Evolutionary conservation across 1,140 invertebrate genomes (phyloP).

Genomic region (Diorhabda carinulata): DNA sequence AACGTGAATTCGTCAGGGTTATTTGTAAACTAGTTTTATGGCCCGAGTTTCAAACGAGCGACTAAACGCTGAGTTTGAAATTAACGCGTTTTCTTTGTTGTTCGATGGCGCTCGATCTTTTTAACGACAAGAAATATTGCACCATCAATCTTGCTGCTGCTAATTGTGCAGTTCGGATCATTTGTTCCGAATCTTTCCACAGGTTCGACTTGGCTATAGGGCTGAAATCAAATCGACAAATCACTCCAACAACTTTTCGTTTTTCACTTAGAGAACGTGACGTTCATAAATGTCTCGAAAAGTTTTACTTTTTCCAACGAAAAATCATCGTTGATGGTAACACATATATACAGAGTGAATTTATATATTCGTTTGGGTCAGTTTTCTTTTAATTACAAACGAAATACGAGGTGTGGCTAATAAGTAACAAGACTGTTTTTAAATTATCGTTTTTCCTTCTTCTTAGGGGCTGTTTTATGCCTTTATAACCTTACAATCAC

Average conservation of each 20-base stretch:
- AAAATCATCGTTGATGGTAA: too few relatives aligned
- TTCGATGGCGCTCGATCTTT: slow-evolving; percentile 24
- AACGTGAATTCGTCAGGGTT: not conserved
- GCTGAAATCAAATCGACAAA: slow-evolving; percentile 19
- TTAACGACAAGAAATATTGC: slow-evolving; percentile 29
- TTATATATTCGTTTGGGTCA: too few relatives aligned
- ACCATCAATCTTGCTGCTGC: slow-evolving; percentile 26
- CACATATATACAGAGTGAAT: too few relatives aligned
- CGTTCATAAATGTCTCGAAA: slow-evolving; percentile 13
- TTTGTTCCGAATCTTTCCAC: slow-evolving; percentile 22
- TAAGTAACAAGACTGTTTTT: too few relatives aligned
- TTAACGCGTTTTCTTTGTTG: slow-evolving; percentile 23
- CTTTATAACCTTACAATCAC: too few relatives aligned
- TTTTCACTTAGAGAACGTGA: slow-evolving; percentile 13
- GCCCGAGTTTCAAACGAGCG: slow-evolving; percentile 10
- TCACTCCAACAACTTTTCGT: slow-evolving; percentile 20
- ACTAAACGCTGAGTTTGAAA: slow-evolving; percentile 19
- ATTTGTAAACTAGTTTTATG: slow-evolving; percentile 20
- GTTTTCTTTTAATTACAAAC: too few relatives aligned
- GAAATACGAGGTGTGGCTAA: too few relatives aligned
- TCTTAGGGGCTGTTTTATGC: too few relatives aligned
- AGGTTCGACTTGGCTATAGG: slow-evolving; percentile 17
- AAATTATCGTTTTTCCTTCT: too few relatives aligned
- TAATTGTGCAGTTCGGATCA: slow-evolving; percentile 26
- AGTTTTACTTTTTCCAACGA: too few relatives aligned